Evolutionary conservation across 2,888 invertebrate species (phyloP).

Genomic region (Drosophila austrosaltans): DNA sequence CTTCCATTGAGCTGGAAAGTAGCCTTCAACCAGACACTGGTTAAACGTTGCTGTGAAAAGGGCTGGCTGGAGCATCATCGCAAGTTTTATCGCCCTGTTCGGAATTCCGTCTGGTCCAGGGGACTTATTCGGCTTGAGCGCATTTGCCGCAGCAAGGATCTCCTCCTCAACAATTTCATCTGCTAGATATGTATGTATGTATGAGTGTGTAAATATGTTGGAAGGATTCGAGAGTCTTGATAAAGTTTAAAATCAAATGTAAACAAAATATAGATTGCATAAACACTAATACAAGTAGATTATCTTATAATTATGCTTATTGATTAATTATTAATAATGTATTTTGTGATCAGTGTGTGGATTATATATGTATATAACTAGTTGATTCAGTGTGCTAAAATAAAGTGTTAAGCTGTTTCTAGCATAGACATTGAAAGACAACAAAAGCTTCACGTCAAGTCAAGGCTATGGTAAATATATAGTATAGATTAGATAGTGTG

Average conservation of each 20-base stretch:
- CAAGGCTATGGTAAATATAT: constrained; percentile 48
- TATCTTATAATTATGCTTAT: constrained; percentile 8
- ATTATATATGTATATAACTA: constrained; percentile 8
- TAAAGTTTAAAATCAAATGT: neutral
- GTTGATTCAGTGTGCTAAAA: constrained; percentile 17
- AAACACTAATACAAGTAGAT: constrained; percentile 18
- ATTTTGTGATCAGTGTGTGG: constrained; percentile 2
- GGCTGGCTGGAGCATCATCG: no score
- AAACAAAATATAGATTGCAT: constrained; percentile 19
- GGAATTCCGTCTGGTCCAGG: no score
- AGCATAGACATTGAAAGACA: constrained; percentile 61
- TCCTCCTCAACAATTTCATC: no score
- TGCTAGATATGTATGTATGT: constrained; percentile 1
- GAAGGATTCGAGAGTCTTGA: neutral
- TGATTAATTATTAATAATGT: constrained; percentile 2
- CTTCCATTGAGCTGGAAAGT: no score
- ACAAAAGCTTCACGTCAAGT: constrained; percentile 82
- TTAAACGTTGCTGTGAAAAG: no score
- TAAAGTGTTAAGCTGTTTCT: constrained; percentile 18
- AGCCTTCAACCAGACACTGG: no score
- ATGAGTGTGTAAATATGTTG: neutral
- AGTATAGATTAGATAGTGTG: neutral
- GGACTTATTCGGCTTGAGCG: no score
- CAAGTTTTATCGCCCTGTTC: no score
- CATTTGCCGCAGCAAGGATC: no score